These are phyloP conservation scores for Accipiter virgatus DNA, from an alignment of 2,113 vertebrate genomes.

Conservation along the genomic window DNA sequence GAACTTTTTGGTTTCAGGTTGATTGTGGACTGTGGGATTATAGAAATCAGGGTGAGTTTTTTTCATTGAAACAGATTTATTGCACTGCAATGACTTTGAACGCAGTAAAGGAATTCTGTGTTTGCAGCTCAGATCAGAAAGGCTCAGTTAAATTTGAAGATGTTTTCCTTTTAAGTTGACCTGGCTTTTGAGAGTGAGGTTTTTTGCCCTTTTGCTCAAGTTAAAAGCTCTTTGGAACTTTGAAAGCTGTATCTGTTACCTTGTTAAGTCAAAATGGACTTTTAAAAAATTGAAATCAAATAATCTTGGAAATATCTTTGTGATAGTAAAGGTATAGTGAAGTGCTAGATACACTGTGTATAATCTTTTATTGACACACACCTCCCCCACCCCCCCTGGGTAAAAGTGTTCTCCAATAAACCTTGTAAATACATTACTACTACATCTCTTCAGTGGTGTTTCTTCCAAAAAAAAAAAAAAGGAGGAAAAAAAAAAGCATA, in stretches of 20 bases:
- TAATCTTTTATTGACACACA: not conserved
- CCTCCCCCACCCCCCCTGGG: accelerated
- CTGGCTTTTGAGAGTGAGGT: not conserved
- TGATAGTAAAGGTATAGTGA: not conserved
- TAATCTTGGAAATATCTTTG: not conserved
- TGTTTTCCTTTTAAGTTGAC: not conserved
- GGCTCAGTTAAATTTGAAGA: not conserved
- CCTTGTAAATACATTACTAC: not conserved
- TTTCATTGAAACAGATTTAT: not conserved
- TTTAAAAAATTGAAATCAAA: not conserved
- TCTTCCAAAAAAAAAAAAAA: not conserved
- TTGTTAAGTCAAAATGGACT: not conserved
- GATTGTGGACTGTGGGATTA: not conserved
- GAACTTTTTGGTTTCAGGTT: not conserved
- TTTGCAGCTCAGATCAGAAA: not conserved
- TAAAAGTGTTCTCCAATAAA: not conserved
- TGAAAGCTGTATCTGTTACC: not conserved
- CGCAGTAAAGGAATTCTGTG: not conserved
- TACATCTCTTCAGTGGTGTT: not conserved
- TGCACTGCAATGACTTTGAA: not conserved
- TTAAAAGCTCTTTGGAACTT: not conserved
- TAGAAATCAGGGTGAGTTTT: not conserved
- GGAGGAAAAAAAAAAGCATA: not conserved
- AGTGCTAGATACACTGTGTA: not conserved
- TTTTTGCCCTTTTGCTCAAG: not conserved